These are phyloP conservation scores for Cinclus mexicanus DNA, from an alignment of 2,113 vertebrate genomes.

Conservation along the genomic window DNA sequence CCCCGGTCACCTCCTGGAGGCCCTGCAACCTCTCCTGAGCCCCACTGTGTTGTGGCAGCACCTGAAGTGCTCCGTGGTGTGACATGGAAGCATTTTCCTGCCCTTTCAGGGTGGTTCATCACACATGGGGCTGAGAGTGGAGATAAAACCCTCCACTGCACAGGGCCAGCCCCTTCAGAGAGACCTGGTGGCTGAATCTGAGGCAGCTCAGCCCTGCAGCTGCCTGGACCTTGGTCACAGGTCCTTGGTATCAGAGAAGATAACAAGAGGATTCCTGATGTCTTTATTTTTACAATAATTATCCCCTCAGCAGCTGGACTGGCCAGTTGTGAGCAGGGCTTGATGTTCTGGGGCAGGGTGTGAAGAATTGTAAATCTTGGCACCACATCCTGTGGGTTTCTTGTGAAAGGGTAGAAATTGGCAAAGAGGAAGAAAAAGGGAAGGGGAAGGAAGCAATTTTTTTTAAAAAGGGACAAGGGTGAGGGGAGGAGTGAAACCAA, in stretches of 20 bases:
- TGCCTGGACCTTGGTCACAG: not conserved
- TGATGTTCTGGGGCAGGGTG: not conserved
- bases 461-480: not conserved
- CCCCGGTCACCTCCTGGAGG: fast-evolving
- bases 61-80: not conserved
- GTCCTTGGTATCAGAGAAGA: not conserved
- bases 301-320: not conserved
- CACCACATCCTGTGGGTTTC: not conserved
- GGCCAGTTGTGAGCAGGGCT: not conserved
- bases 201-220: not conserved
- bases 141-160: not conserved
- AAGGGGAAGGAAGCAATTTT: not conserved
- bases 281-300: not conserved
- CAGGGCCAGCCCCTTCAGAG: not conserved
- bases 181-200: not conserved
- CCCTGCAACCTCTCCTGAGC: fast-evolving
- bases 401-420: not conserved
- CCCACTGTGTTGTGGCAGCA: not conserved
- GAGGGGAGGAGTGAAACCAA: not conserved
- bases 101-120: not conserved
- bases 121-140: too few species aligned
- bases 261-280: not conserved
- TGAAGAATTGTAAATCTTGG: too few species aligned
- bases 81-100: not conserved
- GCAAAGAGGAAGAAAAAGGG: not conserved